Percentiles rank a stretch among this genome's conserved stretches.
Evolutionary conservation across 2,113 vertebrate species (phyloP).

Genomic region (Acanthisitta chloris): DNA sequence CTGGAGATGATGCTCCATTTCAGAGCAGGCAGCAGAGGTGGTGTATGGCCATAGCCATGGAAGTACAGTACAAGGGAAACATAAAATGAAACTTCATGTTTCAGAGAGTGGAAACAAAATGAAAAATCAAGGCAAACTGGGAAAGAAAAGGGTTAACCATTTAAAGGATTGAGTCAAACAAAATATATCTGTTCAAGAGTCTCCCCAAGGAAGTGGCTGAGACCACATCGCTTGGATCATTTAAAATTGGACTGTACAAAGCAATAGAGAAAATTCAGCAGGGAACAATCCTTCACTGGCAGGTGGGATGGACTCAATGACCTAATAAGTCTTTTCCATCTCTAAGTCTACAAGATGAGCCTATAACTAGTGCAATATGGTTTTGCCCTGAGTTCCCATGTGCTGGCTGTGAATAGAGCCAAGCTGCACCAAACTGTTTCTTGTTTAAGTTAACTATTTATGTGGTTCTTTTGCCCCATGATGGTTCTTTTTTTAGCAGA

Average conservation of each 20-base stretch:
- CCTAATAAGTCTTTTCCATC: conserved; percentile 37
- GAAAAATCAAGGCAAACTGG: neutral
- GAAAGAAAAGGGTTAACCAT: conserved; percentile 47
- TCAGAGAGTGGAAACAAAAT: neutral
- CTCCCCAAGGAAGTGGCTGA: conserved; percentile 45
- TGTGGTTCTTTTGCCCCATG: neutral
- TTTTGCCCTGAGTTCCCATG: neutral
- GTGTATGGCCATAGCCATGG: neutral
- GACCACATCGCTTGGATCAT: conserved; percentile 46
- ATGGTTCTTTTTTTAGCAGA: neutral
- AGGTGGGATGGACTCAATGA: conserved; percentile 46
- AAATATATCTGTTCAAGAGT: neutral
- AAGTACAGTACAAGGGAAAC: neutral
- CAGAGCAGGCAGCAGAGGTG: neutral
- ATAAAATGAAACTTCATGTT: neutral
- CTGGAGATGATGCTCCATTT: neutral
- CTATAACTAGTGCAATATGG: conserved; percentile 15
- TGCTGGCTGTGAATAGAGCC: neutral
- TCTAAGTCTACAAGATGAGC: neutral
- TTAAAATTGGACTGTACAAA: conserved; percentile 50
- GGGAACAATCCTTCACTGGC: conserved; percentile 60
- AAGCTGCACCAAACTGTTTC: conserved; percentile 3
- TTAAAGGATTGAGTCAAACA: conserved; percentile 13
- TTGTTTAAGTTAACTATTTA: conserved; percentile 10
- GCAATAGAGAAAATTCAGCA: conserved; percentile 19